phyloP scores from a whole-genome alignment of 2,797 vertebrate species.

The Sebastes melanostomus region DNA sequence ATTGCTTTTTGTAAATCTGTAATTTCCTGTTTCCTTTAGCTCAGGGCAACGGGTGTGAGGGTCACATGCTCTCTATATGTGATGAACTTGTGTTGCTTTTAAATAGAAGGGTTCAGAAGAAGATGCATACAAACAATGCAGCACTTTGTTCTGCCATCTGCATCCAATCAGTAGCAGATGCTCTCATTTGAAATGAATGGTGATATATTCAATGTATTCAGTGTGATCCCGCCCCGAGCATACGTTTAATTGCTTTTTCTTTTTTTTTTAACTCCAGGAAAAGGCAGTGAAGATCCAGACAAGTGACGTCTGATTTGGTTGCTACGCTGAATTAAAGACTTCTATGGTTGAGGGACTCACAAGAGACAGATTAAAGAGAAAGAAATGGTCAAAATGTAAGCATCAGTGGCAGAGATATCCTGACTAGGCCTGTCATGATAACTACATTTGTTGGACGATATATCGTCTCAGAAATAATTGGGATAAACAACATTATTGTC shows the following conservation, averaged over 20 bases:
- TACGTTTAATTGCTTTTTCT: not conserved
- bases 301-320: not conserved
- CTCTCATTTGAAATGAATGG: not conserved
- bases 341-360: not conserved
- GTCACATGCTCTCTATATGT: not conserved
- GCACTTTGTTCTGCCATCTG: not conserved
- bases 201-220: not conserved
- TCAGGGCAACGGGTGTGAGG: not conserved
- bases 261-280: not conserved
- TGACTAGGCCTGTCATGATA: not conserved
- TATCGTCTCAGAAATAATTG: not conserved
- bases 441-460: not conserved
- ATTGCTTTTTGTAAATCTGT: not conserved
- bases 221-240: conserved; percentile 1
- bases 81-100: not conserved
- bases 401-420: not conserved
- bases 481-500: too few species aligned
- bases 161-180: not conserved
- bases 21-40: not conserved
- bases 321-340: not conserved
- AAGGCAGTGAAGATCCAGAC: not conserved
- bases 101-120: not conserved
- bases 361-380: not conserved
- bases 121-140: not conserved
- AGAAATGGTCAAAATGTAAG: not conserved